Base-by-base conservation (phyloP, 1,140 invertebrate genomes). In the Neodiprion pinetum region DNA sequence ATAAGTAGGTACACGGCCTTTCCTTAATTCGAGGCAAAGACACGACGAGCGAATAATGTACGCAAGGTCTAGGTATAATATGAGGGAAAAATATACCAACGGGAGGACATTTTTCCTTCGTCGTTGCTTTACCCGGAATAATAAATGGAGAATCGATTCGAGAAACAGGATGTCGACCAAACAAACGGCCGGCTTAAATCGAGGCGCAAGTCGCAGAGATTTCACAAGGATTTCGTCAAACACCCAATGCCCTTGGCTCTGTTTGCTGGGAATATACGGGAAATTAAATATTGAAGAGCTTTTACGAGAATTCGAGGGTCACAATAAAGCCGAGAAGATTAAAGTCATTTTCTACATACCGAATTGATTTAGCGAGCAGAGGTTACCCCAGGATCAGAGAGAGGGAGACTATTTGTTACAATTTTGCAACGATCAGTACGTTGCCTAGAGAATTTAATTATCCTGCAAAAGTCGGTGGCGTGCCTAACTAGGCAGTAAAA, bases 281-380 rank as follows among this genome's bases (percentile, higher is more conserved):
- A 17, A 61, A 61, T 61, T 61, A 61, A 61, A 61, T 61, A 61
- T 61, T 61, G 53, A 61, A 61, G 11, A 61, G 53, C 53, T 61
- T 61, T 17, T 40, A 40, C 28, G 28, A 40, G 28, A 5, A 40
- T 5, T 40, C 28, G 28, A 40, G 28, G 28, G 28, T 2, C 28
- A 40, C 1, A 40, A 40, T 40, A 40, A 40, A 40, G 28, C 28
- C 28, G 28, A 40, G 28, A 5, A 40, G 53, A 53, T 61, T 61
- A 17, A 61, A 61, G 53, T 61, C 5, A 61, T 61, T 61, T 61
- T 61, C 28, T 40, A 5, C 28, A 40, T 40, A 40, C 28, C 28
- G 28, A 40, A 40, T 40, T 40, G 28, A 40, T 40, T 40, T 40
- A 40, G 5, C 28, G 28, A 5, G 28, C 28, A 40, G 28, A 40